phyloP scores from a whole-genome alignment of 2,797 vertebrate genomes.

The Danio aesculapii region DNA sequence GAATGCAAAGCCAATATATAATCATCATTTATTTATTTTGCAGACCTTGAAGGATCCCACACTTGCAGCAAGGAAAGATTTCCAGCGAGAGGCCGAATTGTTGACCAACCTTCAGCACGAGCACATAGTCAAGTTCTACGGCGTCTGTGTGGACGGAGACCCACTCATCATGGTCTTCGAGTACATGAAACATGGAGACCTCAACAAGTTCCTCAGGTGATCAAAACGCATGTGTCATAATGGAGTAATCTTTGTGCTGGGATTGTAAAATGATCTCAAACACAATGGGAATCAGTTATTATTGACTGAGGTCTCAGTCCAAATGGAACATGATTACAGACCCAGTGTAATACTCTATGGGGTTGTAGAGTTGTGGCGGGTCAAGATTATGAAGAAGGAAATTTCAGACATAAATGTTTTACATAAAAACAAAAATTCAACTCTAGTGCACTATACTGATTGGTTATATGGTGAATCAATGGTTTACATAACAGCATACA shows the following conservation, averaged over 20 bases:
- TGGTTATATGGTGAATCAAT: too few relatives aligned
- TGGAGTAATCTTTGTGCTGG: background rate
- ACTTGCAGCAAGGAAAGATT: slow-evolving; percentile 93
- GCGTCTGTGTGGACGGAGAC: slow-evolving; percentile 94
- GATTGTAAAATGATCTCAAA: background rate
- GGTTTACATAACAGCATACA: too few relatives aligned
- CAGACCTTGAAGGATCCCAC: slow-evolving; percentile 97
- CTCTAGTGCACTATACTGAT: too few relatives aligned
- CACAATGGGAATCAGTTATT: slow-evolving; percentile 4
- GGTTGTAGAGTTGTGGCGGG: background rate
- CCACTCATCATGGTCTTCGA: slow-evolving; percentile 99
- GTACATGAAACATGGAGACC: slow-evolving; percentile 98
- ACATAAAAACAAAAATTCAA: background rate
- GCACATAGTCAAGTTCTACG: slow-evolving; percentile 97
- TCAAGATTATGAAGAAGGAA: background rate
- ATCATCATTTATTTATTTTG: background rate
- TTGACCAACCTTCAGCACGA: slow-evolving; percentile 97
- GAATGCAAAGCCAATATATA: too few relatives aligned
- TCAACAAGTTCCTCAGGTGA: slow-evolving; percentile 97
- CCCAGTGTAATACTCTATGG: background rate
- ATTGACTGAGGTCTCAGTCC: background rate
- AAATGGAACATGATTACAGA: background rate
- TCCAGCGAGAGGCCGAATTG: slow-evolving; percentile 95
- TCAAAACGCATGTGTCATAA: background rate
- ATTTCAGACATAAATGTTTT: background rate